phyloP scores from a whole-genome alignment of 2,797 vertebrate species.

The Brachyalestes nurse region DNA sequence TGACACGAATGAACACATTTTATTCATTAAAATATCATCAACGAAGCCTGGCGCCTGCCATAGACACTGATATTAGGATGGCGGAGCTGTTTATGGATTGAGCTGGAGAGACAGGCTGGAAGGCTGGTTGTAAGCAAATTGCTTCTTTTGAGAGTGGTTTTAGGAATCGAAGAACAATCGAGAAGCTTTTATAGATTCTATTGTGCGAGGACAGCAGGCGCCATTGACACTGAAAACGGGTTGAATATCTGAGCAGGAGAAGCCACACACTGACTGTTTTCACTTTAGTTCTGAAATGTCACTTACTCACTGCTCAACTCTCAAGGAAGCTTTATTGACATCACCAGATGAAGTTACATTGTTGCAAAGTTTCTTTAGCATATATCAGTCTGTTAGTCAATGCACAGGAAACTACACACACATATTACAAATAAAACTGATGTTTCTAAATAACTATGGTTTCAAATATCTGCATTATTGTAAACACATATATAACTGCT shows the following conservation, averaged over 20 bases:
- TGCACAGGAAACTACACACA: background rate
- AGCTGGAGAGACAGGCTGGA: slow-evolving; percentile 43
- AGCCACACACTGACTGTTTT: slow-evolving; percentile 10
- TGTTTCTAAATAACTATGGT: background rate
- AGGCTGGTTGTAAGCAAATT: slow-evolving; percentile 47
- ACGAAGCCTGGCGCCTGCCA: slow-evolving; percentile 49
- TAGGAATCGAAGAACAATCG: slow-evolving; percentile 49
- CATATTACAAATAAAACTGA: background rate
- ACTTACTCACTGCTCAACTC: slow-evolving; percentile 5
- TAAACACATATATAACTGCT: background rate
- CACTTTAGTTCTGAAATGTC: slow-evolving; percentile 1
- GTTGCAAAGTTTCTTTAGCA: background rate
- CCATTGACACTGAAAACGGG: background rate
- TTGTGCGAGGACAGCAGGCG: slow-evolving; percentile 23
- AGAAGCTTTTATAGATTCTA: slow-evolving; percentile 41
- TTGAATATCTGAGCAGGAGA: slow-evolving; percentile 24
- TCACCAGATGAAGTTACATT: background rate
- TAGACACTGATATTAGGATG: slow-evolving; percentile 58
- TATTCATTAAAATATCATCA: slow-evolving; percentile 61
- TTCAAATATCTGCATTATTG: background rate
- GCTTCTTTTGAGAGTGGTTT: slow-evolving; percentile 25
- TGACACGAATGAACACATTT: slow-evolving; percentile 57
- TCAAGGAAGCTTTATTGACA: background rate
- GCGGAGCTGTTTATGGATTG: slow-evolving; percentile 54
- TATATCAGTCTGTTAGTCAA: background rate